Base-by-base conservation (phyloP, 2,888 invertebrate genomes). In the Barypeithes pellucidus region DNA sequence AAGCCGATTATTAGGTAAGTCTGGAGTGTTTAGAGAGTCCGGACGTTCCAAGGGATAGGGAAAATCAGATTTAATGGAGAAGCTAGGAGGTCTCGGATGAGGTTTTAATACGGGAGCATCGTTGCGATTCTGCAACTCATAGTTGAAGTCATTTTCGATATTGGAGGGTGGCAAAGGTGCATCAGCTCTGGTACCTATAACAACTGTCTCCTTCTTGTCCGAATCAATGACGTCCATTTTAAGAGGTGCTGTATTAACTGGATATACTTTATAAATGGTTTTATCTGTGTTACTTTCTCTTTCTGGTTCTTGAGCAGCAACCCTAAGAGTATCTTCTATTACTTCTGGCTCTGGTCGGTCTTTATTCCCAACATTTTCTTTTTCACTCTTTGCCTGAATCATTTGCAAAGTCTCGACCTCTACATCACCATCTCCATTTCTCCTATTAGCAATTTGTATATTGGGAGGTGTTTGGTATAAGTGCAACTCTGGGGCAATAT, bases 391-490 rank as follows among this genome's bases (percentile, higher is more conserved):
- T 0, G 89, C 88, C 80, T 92, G 91, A 54, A 92, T 88, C 92
- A 92, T 92, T 84, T 92, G 92, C 36, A 92, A 82, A 0, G 92
- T 92, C 11, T 91, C 89, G 0, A 92, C 89, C 73, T 87, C 87
- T 0, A 88, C 88, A 18, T 89, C 88, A 4, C 89, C 88, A 24
- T 89, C 88, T 7, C 89, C 84, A 8, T 82, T 85, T 76, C 87
- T 82, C 65, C 87, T 83, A 63, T 87, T 88, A 0, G 87, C 83
- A 33, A 88, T 79, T 2, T 87, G 85, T 0, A 88, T 85, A 14
- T 86, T 84, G 12, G 88, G 87, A 3, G 88, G 88, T 3, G 83
- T 82, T 73, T 84, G 82, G 67, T 81, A 82, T 50, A 84, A 81
- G 7, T 79, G 80, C 43, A 82, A 82, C 68, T 84, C 84, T 24